Base-by-base conservation (phyloP, 35 echinoderm and acorn worm species). In the Hemicentrotus pulcherrimus region DNA sequence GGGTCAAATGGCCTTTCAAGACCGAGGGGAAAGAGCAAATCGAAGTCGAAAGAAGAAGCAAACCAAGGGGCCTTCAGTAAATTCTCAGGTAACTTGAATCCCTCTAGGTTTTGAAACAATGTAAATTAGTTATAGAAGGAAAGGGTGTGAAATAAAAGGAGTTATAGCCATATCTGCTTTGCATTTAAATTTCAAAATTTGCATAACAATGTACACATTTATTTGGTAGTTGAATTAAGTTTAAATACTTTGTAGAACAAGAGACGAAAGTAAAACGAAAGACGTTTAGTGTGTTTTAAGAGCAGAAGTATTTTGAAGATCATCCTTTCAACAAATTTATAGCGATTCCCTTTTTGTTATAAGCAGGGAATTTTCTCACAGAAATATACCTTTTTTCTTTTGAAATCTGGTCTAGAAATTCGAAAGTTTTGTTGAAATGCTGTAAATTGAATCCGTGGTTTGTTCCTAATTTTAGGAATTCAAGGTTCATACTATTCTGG, bases 1-100 rank as follows among this genome's bases (percentile, higher is more conserved):
- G 95, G 95, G 88, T 22, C 52, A 95, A 33, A 95, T 95, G 48
- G 95, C 95, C 31, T 85, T 13, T 32, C 24, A 95, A 12, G 94
- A 95, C 2, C 45, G 78, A 8, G 47, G 47, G 3, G 48, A 48
- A 59, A 60, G 31, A 94, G 85, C 32, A 4, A 94, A 61, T 45
- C 52, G 31, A 95, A 86, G 48, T 90, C 24, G 30, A 15, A 60
- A 95, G 19, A 32, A 59, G 50, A 78, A 78, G 24, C 65, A 78
- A 78, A 22, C 65, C 65, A 78, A n/a, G 65, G 18, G 65, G 22
- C 22, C 65, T 78, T 78, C 19, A 22, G 22, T 18, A 78, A 78
- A 78, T n/a, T 78, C 65, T 78, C 65, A 78, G 65, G 65, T 78
- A 7, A 78, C 24, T 78, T 78, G 28, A 6, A 78, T 55, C 50